Base-by-base conservation (phyloP, 2,888 invertebrate species). In the Pristionchus mayeri region DNA sequence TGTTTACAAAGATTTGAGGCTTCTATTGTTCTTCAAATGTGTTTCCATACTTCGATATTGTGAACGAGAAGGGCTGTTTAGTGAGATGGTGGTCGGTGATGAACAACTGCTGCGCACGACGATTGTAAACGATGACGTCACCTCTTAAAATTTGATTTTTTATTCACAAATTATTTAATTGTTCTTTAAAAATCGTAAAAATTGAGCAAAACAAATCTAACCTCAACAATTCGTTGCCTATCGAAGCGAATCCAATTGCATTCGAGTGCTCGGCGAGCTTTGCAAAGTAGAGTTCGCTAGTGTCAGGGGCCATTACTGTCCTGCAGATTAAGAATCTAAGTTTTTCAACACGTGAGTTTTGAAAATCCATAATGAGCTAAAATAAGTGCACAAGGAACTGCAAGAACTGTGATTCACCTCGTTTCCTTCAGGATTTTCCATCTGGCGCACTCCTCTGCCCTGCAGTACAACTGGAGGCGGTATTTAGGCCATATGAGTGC, bases 181-280 rank as follows among this genome's bases (percentile, higher is more conserved):
- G 18, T 34, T 37, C 9, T 40, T 7, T n/a, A 21, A 16, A 40
- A 11, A 78, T 18, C 24, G n/a, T 76, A 24, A 40, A 44, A n/a
- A 27, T 13, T 37, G 44, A 40, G 18, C 30, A 4, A 21, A 76
- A n/a, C 6, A 37, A 52, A 24, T 52, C 30, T 21, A 27, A 57
- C 57, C 80, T 16, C 37, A 54, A 57, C 48, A 80, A 24, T 40
- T 80, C 80, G 18, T 80, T 40, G 54, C 80, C 80, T 24, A 80
- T 37, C 6, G 80, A 80, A 2, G 54, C 80, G 57, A 80, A 80
- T 21, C 80, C 80, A 34, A 80, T 11, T 21, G 24, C 80, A 27
- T 37, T 37, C 0, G 34, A 9, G 18, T 48, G 40, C 9, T 78
- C 16, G 24, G 34, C 34, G 21, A 79, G 79, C 13, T 4, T 3